A percentile compares a stretch with the other conserved stretches of the same genome.
Evolutionary conservation across 2,797 vertebrate species (phyloP).

Genomic region (Chromis chromis): DNA sequence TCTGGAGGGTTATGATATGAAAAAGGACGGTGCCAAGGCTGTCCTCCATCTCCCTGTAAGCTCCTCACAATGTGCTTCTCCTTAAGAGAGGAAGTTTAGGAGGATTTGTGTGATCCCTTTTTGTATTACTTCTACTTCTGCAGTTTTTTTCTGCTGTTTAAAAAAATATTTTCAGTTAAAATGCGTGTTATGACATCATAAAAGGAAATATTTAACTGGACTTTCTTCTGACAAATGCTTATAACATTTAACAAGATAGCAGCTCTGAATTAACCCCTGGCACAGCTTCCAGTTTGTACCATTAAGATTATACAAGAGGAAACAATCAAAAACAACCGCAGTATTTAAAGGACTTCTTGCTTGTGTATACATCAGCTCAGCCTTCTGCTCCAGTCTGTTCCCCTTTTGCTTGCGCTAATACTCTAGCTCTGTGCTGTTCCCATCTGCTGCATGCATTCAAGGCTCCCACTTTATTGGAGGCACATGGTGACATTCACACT

Average conservation of each 20-base stretch:
- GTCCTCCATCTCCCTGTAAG: constrained; percentile 91
- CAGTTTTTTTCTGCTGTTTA: neutral
- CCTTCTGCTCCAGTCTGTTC: constrained; percentile 3
- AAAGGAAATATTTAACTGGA: neutral
- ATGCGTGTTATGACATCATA: neutral
- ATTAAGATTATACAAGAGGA: neutral
- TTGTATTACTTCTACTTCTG: no score
- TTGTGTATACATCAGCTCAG: neutral
- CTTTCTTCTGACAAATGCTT: neutral
- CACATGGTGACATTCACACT: constrained; percentile 75
- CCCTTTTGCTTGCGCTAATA: constrained; percentile 4
- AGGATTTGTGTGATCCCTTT: no score
- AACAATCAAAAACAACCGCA: constrained; percentile 4
- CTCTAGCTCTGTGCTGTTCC: constrained; percentile 13
- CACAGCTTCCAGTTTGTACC: constrained; percentile 4
- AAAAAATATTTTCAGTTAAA: no score
- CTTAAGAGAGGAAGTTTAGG: no score
- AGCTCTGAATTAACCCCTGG: neutral
- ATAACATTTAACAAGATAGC: neutral
- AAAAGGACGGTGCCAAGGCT: constrained; percentile 85
- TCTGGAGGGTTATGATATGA: constrained; percentile 88
- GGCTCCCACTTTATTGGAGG: constrained; percentile 61
- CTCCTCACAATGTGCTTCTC: constrained; percentile 1
- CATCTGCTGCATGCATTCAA: constrained; percentile 52
- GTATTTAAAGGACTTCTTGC: constrained; percentile 4